Conservation (phyloP, 2,113 vertebrate genomes). For the Leptosomus discolor region DNA sequence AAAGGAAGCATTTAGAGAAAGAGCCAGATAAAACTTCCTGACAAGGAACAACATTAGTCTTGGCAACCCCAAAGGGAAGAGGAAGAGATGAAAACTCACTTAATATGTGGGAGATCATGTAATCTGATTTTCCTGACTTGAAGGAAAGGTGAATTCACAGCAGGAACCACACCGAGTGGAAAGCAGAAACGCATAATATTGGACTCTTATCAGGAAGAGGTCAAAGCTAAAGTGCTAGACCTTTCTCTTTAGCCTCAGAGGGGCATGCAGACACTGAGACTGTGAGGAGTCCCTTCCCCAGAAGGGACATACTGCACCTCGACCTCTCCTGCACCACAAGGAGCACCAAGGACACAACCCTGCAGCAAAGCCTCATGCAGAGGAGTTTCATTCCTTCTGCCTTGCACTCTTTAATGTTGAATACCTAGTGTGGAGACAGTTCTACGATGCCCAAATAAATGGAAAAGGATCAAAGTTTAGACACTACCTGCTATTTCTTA, state of each 20-base stretch:
- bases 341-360: background rate
- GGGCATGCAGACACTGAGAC: background rate
- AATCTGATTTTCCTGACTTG: background rate
- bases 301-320: background rate
- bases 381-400: background rate
- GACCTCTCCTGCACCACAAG: background rate
- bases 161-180: background rate
- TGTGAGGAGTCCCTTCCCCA: background rate
- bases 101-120: background rate
- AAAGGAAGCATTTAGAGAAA: slow-evolving; percentile 16
- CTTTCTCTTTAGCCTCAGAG: background rate
- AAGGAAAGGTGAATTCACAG: background rate
- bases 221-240: background rate
- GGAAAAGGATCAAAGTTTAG: background rate
- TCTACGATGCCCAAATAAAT: background rate
- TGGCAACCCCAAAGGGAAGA: background rate
- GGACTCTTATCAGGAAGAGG: background rate
- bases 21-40: slow-evolving; percentile 28
- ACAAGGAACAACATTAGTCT: background rate
- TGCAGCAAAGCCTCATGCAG: background rate
- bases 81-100: background rate
- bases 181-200: background rate
- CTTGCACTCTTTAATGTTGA: background rate
- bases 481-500: background rate
- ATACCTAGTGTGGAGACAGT: background rate